Evolutionary conservation across 2,888 invertebrate genomes (phyloP), one percentile per base, ranked within the genome.

Genomic region (Cryptophagus acutangulus): DNA sequence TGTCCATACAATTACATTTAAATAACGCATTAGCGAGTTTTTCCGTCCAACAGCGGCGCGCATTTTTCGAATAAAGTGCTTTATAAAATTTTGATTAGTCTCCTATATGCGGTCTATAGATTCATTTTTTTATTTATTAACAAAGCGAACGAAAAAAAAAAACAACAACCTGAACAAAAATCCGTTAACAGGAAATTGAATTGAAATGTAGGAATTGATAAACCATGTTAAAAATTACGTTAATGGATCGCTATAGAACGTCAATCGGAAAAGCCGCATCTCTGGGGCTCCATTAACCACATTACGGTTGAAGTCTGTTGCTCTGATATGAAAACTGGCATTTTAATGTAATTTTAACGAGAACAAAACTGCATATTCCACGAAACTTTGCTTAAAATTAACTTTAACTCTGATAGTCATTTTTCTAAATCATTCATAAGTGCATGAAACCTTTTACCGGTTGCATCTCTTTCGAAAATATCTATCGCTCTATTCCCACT

Each of bases 181-280:
- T 50, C 54, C 54, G 59, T 57, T 48, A 52, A 55, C 58, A 57
- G 62, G 58, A 61, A 61, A 62, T 61, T 58, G 58, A 60, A 53
- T 54, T 51, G 57, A 55, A 59, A 58, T 58, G 58, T 55, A 60
- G 60, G 60, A 62, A 63, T 65, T 64, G 63, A 65, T 63, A 64
- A 65, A 65, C 56, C 61, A 55, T 62, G 63, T 63, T 63, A 63
- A 65, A 65, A 64, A 63, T 62, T 62, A 59, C 60, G 56, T 58
- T 63, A 65, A 65, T 63, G 63, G 62, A 63, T 58, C 54, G 55
- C 24, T 20, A 20, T 20, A 41, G 44, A 45, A 49, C 58, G 59
- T 58, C 59, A 57, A 59, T 58, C 59, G 58, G 58, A 61, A 55
- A 50, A 52, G 48, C 44, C 47, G 49, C 34, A 38, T 44, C 44